Percentiles rank a stretch among this genome's conserved stretches.
Conservation (phyloP, 2,888 invertebrate genomes). For the Cephus rjabovi region DNA sequence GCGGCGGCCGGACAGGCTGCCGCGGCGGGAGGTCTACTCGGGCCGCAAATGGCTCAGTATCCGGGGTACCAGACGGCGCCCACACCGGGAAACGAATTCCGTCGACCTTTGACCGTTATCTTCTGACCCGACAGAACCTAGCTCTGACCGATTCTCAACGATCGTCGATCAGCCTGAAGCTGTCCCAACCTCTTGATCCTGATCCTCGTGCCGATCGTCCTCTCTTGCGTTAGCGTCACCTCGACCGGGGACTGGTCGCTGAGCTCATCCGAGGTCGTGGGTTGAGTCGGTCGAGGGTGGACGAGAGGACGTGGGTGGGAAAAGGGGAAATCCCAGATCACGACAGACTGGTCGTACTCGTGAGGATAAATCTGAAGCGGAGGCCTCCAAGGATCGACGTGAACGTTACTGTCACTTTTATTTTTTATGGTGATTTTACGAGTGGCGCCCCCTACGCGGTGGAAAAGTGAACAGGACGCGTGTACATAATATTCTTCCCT, state of each 20-base stretch:
- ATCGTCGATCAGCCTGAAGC: conserved; percentile 32
- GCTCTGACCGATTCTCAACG: conserved; percentile 48
- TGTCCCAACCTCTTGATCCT: not conserved
- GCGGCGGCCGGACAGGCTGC: conserved; percentile 52
- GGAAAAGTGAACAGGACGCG: conserved; percentile 10
- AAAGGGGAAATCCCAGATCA: too few relatives aligned
- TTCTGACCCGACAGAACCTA: conserved; percentile 80
- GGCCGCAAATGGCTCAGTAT: conserved; percentile 77
- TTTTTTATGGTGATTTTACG: not conserved
- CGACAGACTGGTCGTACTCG: too few relatives aligned
- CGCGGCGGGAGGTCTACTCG: conserved; percentile 60
- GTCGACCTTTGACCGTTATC: conserved; percentile 82
- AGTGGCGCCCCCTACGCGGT: too few relatives aligned
- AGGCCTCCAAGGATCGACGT: not conserved
- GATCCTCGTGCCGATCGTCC: not conserved
- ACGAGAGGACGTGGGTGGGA: too few relatives aligned
- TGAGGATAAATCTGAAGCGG: too few relatives aligned
- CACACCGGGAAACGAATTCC: conserved; percentile 75
- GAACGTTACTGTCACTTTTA: not conserved
- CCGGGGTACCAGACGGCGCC: conserved; percentile 71
- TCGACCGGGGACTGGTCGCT: too few relatives aligned
- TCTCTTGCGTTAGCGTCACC: too few relatives aligned
- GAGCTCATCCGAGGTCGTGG: too few relatives aligned
- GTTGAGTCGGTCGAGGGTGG: too few relatives aligned
- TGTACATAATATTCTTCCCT: conserved; percentile 40